phyloP scores from a whole-genome alignment of 2,888 invertebrate genomes.

The Caprella mutica region DNA sequence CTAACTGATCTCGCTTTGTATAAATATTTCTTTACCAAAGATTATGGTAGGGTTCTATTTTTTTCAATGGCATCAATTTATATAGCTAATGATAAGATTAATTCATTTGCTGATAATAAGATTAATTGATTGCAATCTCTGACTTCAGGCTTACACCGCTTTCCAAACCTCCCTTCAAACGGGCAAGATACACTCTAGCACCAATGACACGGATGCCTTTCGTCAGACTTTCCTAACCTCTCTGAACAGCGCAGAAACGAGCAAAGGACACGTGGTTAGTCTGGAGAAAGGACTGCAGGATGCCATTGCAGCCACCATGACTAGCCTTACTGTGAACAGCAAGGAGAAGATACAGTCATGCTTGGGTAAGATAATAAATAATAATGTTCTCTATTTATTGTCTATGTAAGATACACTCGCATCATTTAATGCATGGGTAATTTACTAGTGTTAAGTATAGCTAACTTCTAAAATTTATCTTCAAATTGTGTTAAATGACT shows the following conservation, averaged over 20 bases:
- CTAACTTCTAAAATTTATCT: no score
- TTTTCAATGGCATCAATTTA: not conserved
- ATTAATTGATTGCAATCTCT: not conserved
- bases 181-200: constrained; percentile 58
- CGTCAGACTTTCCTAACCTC: constrained; percentile 66
- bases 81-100: not conserved
- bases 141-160: constrained; percentile 63
- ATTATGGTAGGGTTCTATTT: no score
- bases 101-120: no score
- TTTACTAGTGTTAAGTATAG: no score
- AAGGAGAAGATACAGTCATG: constrained; percentile 56
- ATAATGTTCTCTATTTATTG: not conserved
- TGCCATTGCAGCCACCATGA: constrained; percentile 55
- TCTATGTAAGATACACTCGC: no score
- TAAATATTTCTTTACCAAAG: no score
- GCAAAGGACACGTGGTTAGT: constrained; percentile 79
- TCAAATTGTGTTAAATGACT: no score
- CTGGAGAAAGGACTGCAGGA: constrained; percentile 63
- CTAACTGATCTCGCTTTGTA: no score
- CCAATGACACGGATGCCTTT: constrained; percentile 63
- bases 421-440: not conserved
- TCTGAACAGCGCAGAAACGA: constrained; percentile 80
- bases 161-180: constrained; percentile 67
- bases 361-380: constrained; percentile 42
- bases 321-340: constrained; percentile 39